Conservation (phyloP, 1,140 invertebrate species). For the Telenomus remus region DNA sequence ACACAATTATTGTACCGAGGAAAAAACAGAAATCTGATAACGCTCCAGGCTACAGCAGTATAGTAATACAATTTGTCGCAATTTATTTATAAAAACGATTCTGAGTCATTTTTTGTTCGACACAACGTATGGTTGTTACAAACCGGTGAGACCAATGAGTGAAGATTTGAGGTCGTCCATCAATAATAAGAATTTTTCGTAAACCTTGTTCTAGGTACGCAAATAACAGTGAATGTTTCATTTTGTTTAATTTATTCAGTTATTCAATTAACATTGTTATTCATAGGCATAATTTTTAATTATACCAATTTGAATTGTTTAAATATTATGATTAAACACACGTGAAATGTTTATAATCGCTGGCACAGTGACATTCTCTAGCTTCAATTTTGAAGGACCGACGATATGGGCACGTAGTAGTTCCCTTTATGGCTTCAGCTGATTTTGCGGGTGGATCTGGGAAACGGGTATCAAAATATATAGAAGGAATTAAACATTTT, state of each 20-base stretch:
- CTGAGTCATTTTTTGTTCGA: too few species aligned
- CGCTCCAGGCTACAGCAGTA: neutral
- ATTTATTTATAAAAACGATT: neutral
- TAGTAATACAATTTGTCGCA: neutral
- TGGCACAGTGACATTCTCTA: conserved; percentile 22
- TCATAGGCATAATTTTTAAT: too few species aligned
- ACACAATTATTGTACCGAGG: too few species aligned
- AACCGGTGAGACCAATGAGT: too few species aligned
- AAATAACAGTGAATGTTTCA: too few species aligned
- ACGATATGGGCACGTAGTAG: conserved; percentile 4
- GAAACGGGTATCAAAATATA: neutral
- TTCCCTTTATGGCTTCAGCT: conserved; percentile 7
- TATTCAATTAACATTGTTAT: too few species aligned
- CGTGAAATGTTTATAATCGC: conserved; percentile 28
- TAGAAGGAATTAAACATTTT: neutral
- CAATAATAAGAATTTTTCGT: too few species aligned
- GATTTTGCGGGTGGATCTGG: conserved; percentile 22
- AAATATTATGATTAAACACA: conserved; percentile 1
- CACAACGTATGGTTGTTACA: too few species aligned
- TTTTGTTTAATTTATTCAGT: too few species aligned
- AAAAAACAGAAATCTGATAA: conserved; percentile 1
- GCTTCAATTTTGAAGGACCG: conserved; percentile 15
- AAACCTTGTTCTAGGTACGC: too few species aligned
- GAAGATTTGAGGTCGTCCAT: too few species aligned
- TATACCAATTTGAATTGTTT: too few species aligned